phyloP scores from a whole-genome alignment of 1,140 invertebrate species.

The Cepaea nemoralis region DNA sequence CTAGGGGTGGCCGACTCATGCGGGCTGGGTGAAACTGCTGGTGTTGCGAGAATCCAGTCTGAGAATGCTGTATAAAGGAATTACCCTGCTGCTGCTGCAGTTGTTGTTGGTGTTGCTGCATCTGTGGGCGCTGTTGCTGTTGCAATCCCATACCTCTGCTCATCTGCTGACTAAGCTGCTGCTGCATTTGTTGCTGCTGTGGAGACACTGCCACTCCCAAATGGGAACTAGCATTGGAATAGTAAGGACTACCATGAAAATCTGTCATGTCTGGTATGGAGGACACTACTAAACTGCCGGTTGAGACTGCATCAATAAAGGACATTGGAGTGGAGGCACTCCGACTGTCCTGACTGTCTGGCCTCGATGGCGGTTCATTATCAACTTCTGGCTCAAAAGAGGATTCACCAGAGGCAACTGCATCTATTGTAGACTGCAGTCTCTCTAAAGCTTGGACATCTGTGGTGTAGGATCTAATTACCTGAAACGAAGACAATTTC shows the following conservation, averaged over 20 bases:
- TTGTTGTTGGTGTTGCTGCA: neutral
- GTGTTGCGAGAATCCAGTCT: slow-evolving; percentile 36
- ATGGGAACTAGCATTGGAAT: neutral
- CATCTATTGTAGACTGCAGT: slow-evolving; percentile 39
- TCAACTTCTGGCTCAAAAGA: slow-evolving; percentile 18
- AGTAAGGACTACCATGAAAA: neutral
- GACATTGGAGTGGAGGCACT: neutral
- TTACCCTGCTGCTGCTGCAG: slow-evolving; percentile 16
- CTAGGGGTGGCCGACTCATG: slow-evolving; percentile 43
- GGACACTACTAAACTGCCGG: neutral
- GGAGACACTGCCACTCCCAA: neutral
- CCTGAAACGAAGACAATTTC: too few species aligned
- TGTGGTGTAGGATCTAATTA: slow-evolving; percentile 37
- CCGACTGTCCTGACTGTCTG: slow-evolving; percentile 22
- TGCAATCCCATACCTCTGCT: neutral
- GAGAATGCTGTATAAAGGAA: slow-evolving; percentile 36
- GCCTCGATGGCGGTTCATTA: slow-evolving; percentile 1
- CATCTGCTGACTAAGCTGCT: neutral
- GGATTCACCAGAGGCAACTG: slow-evolving; percentile 37
- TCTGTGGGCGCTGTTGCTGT: slow-evolving; percentile 11
- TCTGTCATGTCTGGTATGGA: neutral
- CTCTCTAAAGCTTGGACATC: slow-evolving; percentile 38
- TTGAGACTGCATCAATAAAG: neutral
- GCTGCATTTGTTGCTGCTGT: slow-evolving; percentile 4
- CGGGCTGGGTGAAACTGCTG: slow-evolving; percentile 35